Conservation (phyloP, 2,797 vertebrate species). For the Leptoclinus maculatus region DNA sequence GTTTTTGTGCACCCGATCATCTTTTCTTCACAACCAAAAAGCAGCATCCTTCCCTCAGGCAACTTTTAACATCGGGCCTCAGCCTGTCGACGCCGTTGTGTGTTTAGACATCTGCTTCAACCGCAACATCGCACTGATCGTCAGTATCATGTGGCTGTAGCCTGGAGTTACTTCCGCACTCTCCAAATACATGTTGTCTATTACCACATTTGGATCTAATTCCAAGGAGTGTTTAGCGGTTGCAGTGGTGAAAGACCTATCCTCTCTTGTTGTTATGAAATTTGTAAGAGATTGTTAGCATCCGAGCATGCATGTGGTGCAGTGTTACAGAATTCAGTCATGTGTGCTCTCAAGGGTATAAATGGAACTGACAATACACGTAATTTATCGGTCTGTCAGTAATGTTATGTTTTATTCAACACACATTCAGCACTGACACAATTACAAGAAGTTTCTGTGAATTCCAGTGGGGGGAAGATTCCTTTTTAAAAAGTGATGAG, state of each 20-base stretch:
- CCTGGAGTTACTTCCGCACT: slow-evolving; percentile 70
- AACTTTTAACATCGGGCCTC: slow-evolving; percentile 70
- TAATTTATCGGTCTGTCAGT: slow-evolving; percentile 12
- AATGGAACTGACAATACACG: slow-evolving; percentile 10
- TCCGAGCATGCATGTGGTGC: slow-evolving; percentile 49
- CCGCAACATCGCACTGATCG: slow-evolving; percentile 75
- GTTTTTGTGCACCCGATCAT: slow-evolving; percentile 41
- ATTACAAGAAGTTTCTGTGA: not conserved
- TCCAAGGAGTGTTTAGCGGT: slow-evolving; percentile 74
- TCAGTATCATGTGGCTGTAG: slow-evolving; percentile 76
- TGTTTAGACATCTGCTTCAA: slow-evolving; percentile 81
- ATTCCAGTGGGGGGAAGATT: not conserved
- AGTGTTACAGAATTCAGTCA: slow-evolving; percentile 49
- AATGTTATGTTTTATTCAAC: slow-evolving; percentile 1
- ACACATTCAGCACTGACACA: not conserved
- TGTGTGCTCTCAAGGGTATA: slow-evolving; percentile 30
- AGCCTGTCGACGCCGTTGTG: slow-evolving; percentile 71
- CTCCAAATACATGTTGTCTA: slow-evolving; percentile 72
- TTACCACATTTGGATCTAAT: slow-evolving; percentile 81
- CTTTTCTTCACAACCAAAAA: slow-evolving; percentile 33
- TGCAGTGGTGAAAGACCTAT: slow-evolving; percentile 74
- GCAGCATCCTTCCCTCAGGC: slow-evolving; percentile 58
- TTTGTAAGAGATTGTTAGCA: slow-evolving; percentile 70
- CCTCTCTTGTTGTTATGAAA: slow-evolving; percentile 73
- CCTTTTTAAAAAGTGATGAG: not conserved